Percentiles rank a stretch among this genome's conserved stretches.
These are phyloP conservation scores for Tiliacea citrago DNA, from an alignment of 2,888 invertebrate species.

Conservation along the genomic window DNA sequence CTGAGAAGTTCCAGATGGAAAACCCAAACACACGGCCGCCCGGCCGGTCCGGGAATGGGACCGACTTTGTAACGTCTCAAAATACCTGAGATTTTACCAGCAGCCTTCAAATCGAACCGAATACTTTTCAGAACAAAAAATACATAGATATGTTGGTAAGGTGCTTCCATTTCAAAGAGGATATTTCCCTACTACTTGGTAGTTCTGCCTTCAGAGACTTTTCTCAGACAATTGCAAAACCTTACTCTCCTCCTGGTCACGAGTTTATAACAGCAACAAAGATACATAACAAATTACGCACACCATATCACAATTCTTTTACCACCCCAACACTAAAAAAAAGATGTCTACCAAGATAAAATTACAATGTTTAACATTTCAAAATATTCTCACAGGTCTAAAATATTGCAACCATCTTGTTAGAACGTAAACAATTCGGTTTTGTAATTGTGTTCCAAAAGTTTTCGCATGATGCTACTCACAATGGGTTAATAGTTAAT, in stretches of 20 bases:
- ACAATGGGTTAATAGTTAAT: constrained; percentile 28
- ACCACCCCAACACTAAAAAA: constrained; percentile 8
- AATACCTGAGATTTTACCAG: not conserved
- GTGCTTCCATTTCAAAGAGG: not conserved
- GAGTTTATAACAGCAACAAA: not conserved
- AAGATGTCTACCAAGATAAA: constrained; percentile 47
- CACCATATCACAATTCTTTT: not conserved
- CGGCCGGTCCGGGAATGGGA: too few species aligned
- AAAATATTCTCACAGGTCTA: constrained; percentile 53
- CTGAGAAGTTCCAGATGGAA: too few species aligned
- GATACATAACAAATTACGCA: not conserved
- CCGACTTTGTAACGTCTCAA: not conserved
- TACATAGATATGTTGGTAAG: not conserved
- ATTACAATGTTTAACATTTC: constrained; percentile 60
- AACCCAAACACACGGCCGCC: too few species aligned
- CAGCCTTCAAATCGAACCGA: not conserved
- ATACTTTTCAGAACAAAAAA: not conserved
- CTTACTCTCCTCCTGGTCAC: not conserved
- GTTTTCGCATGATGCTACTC: constrained; percentile 39
- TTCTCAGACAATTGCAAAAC: not conserved
- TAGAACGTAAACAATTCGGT: constrained; percentile 50
- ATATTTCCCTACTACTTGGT: not conserved
- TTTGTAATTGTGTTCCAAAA: constrained; percentile 41
- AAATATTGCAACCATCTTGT: constrained; percentile 42
- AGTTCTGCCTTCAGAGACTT: too few species aligned